These are phyloP conservation scores for Baryphthengus martii DNA, from an alignment of 2,113 vertebrate genomes.

Conservation along the genomic window DNA sequence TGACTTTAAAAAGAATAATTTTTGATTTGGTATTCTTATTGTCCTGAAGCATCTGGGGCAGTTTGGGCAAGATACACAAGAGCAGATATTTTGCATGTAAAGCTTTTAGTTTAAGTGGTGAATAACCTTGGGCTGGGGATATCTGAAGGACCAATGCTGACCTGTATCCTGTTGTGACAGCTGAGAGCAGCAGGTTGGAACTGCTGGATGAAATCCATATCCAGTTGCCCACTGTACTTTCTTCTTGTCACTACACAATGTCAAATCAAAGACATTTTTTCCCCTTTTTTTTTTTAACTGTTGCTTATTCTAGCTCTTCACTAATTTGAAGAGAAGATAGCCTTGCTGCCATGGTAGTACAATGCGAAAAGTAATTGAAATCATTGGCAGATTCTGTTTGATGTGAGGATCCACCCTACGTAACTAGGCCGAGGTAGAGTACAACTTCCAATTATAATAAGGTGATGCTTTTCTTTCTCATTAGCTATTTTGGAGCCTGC, in stretches of 20 bases:
- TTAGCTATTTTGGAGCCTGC: neutral
- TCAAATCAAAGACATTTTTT: conserved; percentile 10
- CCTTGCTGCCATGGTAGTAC: neutral
- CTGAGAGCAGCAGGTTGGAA: conserved; percentile 58
- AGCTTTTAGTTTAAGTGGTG: neutral
- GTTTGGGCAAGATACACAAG: neutral
- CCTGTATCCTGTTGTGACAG: conserved; percentile 52
- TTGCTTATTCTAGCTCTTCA: conserved; percentile 1
- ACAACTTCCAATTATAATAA: neutral
- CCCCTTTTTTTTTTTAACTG: neutral
- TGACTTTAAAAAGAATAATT: neutral
- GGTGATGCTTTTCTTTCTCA: neutral
- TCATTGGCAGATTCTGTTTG: neutral
- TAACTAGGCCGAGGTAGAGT: neutral
- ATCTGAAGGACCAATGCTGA: neutral
- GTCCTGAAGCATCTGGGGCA: neutral
- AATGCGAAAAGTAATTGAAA: neutral
- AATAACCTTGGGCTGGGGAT: conserved; percentile 23
- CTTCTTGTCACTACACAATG: conserved; percentile 31
- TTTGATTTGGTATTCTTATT: neutral
- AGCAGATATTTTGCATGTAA: neutral
- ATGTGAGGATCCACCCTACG: neutral
- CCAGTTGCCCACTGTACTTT: conserved; percentile 34
- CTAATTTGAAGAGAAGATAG: neutral
- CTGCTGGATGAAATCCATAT: conserved; percentile 55